Conservation (phyloP, 2,797 vertebrate genomes). For the Chaenodraco wilsoni region DNA sequence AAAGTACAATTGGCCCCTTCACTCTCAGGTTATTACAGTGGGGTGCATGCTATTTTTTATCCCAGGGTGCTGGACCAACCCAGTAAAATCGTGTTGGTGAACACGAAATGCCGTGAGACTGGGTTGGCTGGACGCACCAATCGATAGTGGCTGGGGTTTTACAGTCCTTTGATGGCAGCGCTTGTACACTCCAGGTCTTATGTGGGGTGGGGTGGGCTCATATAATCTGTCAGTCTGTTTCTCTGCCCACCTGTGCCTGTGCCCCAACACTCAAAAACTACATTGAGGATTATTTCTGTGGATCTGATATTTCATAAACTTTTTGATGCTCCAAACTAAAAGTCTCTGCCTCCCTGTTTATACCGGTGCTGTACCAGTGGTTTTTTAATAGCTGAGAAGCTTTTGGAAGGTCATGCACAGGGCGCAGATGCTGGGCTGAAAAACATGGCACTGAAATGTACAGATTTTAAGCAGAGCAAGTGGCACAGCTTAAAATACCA, state of each 20-base stretch:
- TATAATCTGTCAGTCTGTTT: slow-evolving; percentile 8
- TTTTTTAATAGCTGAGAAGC: slow-evolving; percentile 12
- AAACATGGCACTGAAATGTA: slow-evolving; percentile 10
- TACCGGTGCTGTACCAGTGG: not conserved
- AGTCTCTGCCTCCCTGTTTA: slow-evolving; percentile 2
- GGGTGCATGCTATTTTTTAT: slow-evolving; percentile 31
- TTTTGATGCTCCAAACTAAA: slow-evolving; percentile 13
- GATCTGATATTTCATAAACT: slow-evolving; percentile 3
- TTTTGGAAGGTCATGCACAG: slow-evolving; percentile 21
- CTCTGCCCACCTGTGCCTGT: slow-evolving; percentile 10
- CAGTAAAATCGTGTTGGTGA: no score
- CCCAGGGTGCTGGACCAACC: not conserved
- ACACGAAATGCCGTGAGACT: no score
- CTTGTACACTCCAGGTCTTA: no score
- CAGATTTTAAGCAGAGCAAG: slow-evolving; percentile 34
- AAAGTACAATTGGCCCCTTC: not conserved
- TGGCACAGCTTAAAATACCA: slow-evolving; percentile 29
- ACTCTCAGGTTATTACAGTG: slow-evolving; percentile 9
- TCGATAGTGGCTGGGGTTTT: slow-evolving; percentile 6
- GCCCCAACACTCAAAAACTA: not conserved
- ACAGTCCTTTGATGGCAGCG: no score
- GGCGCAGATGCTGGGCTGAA: slow-evolving; percentile 15
- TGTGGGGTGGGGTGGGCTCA: not conserved
- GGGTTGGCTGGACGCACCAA: not conserved
- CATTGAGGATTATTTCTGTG: slow-evolving; percentile 32